phyloP scores from a whole-genome alignment of 2,888 invertebrate genomes.

The Argynnis bischoffii region DNA sequence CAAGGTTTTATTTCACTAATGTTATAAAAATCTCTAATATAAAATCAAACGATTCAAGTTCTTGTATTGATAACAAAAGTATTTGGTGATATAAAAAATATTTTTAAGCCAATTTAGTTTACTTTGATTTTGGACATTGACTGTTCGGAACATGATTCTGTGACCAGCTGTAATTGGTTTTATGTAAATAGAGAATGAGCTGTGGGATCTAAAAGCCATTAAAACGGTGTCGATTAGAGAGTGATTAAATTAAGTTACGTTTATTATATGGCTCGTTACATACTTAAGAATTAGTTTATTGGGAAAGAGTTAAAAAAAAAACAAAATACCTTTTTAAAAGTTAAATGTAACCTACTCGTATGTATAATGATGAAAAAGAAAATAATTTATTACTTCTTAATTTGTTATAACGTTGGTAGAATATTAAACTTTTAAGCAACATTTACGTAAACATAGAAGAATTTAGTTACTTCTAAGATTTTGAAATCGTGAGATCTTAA shows the following conservation, averaged over 20 bases:
- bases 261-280: constrained; percentile 10
- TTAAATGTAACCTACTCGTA: no score
- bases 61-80: constrained; percentile 2
- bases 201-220: constrained; percentile 31
- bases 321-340: no score
- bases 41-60: neutral
- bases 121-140: constrained; percentile 44
- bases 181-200: constrained; percentile 66
- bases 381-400: no score
- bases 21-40: neutral
- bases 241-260: constrained; percentile 10
- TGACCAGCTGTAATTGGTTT: constrained; percentile 65
- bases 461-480: no score
- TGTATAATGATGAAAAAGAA: no score
- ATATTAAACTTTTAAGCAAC: no score
- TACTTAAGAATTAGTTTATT: neutral
- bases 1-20: no score
- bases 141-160: constrained; percentile 45
- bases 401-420: no score
- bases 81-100: constrained; percentile 29
- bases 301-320: no score
- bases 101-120: constrained; percentile 39
- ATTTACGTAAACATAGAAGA: no score
- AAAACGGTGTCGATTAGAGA: constrained; percentile 22
- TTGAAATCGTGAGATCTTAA: no score